Evolutionary conservation across 1,140 invertebrate genomes (phyloP).

Genomic region (Cherax destructor): DNA sequence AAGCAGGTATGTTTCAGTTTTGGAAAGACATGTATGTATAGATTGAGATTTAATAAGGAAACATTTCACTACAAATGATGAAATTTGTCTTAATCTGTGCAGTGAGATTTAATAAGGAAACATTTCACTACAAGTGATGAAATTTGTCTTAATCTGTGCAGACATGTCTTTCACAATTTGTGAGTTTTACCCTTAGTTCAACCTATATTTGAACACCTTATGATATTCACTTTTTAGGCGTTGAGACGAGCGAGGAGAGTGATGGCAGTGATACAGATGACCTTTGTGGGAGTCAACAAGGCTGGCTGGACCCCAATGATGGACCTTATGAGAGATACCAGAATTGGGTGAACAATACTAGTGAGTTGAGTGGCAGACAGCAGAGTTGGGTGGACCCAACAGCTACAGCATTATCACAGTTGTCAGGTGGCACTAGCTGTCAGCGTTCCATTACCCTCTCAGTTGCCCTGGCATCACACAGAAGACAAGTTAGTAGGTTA

Average conservation of each 20-base stretch:
- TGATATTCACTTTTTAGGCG: conserved; percentile 9
- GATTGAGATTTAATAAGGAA: too few relatives aligned
- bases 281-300: conserved; percentile 62
- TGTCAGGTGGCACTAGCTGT: conserved; percentile 17
- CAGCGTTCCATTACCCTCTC: conserved; percentile 54
- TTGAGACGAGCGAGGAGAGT: conserved; percentile 68
- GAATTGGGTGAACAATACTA: conserved; percentile 11
- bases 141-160: too few relatives aligned
- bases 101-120: too few relatives aligned
- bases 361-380: conserved; percentile 23
- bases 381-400: conserved; percentile 36
- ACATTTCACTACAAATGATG: too few relatives aligned
- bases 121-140: too few relatives aligned
- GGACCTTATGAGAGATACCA: conserved; percentile 26
- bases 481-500: conserved; percentile 41
- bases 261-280: conserved; percentile 59
- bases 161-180: too few relatives aligned
- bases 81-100: too few relatives aligned
- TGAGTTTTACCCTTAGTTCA: too few relatives aligned
- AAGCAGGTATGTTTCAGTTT: too few relatives aligned
- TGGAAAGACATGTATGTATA: too few relatives aligned
- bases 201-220: too few relatives aligned
- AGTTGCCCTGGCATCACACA: conserved; percentile 37
- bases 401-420: not conserved
- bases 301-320: conserved; percentile 55